Conservation (phyloP, 37 sponge, comb jelly and placozoan species). For the Crambe crambe region DNA sequence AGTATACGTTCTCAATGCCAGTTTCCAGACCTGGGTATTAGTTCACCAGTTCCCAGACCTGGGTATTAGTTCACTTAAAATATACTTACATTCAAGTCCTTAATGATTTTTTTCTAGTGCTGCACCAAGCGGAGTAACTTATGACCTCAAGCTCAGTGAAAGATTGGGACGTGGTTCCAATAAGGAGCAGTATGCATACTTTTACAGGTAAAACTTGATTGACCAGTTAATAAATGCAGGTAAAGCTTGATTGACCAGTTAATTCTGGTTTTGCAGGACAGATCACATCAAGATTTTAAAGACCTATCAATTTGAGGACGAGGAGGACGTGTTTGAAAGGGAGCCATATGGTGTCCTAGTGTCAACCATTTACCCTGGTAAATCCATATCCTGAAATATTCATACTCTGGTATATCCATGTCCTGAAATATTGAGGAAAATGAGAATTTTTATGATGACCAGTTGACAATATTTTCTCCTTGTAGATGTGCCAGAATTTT, state of each 20-base stretch:
- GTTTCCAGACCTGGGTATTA: too few relatives aligned
- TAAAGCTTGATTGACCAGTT: background rate
- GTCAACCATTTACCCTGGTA: background rate
- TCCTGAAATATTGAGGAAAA: background rate
- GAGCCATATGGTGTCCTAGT: constrained; percentile 42
- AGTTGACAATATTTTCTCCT: background rate
- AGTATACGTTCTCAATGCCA: too few relatives aligned
- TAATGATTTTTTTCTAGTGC: background rate
- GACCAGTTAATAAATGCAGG: too few relatives aligned
- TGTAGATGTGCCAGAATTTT: constrained; percentile 53
- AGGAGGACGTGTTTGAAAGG: constrained; percentile 68
- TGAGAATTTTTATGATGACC: background rate
- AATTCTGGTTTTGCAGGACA: background rate
- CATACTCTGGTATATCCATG: background rate
- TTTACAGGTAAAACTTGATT: constrained; percentile 90
- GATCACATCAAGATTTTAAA: constrained; percentile 28
- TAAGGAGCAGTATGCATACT: constrained; percentile 95
- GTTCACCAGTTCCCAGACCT: too few relatives aligned
- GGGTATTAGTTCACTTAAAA: too few relatives aligned
- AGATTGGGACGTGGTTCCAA: constrained; percentile 73
- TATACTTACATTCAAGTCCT: too few relatives aligned
- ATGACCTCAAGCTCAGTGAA: constrained; percentile 52
- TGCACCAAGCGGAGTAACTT: constrained; percentile 1
- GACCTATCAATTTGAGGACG: constrained; percentile 54
- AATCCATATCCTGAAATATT: background rate